A percentile compares a stretch with the other conserved stretches of the same genome.
Conservation (phyloP, 2,888 invertebrate species). For the Stenodera caucasica region DNA sequence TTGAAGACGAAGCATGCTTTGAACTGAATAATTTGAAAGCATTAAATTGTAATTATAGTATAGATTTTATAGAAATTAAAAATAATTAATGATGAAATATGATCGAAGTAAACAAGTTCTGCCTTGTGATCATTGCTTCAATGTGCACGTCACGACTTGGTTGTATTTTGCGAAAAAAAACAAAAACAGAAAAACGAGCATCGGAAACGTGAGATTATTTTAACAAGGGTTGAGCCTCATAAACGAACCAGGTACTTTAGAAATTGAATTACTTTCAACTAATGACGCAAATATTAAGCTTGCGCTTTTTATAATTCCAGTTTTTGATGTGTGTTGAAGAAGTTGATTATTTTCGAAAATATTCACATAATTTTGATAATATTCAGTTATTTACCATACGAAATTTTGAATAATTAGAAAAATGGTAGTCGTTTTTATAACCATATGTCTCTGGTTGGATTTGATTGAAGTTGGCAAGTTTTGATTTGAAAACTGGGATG, state of each 20-base stretch:
- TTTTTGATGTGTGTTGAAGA: no score
- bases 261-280: slow-evolving; percentile 3
- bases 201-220: slow-evolving; percentile 2
- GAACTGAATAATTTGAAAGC: neutral
- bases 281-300: neutral
- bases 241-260: neutral
- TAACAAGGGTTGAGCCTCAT: neutral
- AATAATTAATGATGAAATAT: slow-evolving; percentile 4
- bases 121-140: neutral
- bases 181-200: neutral
- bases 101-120: neutral
- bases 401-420: no score
- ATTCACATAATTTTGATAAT: no score
- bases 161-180: neutral
- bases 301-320: neutral
- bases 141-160: neutral
- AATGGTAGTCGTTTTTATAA: no score
- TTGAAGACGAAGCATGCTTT: no score
- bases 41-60: neutral
- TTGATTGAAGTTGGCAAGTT: no score
- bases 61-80: neutral
- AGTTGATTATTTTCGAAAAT: no score
- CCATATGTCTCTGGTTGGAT: no score
- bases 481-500: neutral
- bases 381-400: no score